Evolutionary conservation across 2,888 invertebrate genomes (phyloP), one percentile per base, ranked within the genome.

Genomic region (Mechanitis messenoides): DNA sequence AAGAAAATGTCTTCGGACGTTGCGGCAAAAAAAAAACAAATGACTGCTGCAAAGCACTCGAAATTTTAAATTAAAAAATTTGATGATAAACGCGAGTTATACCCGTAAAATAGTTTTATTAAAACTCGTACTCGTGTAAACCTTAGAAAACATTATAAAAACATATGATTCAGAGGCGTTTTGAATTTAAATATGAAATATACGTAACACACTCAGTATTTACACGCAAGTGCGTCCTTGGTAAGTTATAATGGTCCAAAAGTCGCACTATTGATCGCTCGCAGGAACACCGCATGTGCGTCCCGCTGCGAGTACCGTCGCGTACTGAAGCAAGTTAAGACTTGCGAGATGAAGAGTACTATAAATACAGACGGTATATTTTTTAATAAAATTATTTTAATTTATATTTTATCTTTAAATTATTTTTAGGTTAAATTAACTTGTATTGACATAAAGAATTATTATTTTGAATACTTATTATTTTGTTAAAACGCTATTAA

Each of bases 271-370:
- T 73, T 61, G 73, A 73, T 73, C 72, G 72, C 55, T 46, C 35
- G 59, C 47, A 33, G 46, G 55, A 56, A 61, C 60, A 53, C 55
- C 53, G 58, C 31, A 61, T 62, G 76, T 79, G 79, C 80, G 79
- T 74, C 74, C 72, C 76, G 76, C 76, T 75, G 79, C 84, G 75
- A 83, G 80, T 71, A 74, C 78, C 74, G 78, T 72, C 77, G 82
- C 79, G 83, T 82, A 87, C 87, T 87, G 81, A 77, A 73, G 74
- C 71, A 67, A 64, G 71, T 65, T 56, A 66, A 67, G 59, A 60
- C 62, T 61, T 50, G 47, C 46, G 61, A 59, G 66, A 64, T 58
- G 60, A 61, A 31, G 20, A 35, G 1, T 20, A 20, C 20, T 20
- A 20, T 20, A 50, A 42, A 56, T 45, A 20, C 56, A 68, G 65